A percentile compares a stretch with the other conserved stretches of the same genome.
phyloP scores from a whole-genome alignment of 1,140 invertebrate species.

The Bombus turneri region DNA sequence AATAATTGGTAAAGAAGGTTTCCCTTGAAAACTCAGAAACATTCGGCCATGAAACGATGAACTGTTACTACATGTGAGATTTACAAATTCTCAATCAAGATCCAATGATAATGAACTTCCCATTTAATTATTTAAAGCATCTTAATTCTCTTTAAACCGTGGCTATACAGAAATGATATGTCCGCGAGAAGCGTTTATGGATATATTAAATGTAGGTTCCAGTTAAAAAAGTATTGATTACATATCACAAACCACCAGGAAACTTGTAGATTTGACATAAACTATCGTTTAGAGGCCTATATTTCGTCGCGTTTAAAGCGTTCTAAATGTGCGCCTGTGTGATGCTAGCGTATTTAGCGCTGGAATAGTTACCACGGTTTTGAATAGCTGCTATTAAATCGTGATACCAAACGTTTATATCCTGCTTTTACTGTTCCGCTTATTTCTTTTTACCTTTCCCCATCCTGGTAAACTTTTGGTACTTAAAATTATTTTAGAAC shows the following conservation, averaged over 20 bases:
- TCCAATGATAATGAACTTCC: too few species aligned
- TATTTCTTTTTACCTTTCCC: neutral
- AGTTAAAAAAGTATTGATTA: neutral
- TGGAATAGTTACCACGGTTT: neutral
- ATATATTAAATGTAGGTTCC: neutral
- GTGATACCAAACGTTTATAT: neutral
- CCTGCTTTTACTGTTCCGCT: neutral
- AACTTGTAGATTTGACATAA: neutral
- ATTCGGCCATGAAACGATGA: neutral
- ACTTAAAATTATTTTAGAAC: neutral
- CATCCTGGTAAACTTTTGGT: neutral
- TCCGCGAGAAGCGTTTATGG: neutral
- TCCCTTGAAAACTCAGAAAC: too few species aligned
- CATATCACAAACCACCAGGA: neutral
- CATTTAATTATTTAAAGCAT: too few species aligned
- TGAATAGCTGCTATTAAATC: neutral
- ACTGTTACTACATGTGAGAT: neutral
- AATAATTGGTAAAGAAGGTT: neutral
- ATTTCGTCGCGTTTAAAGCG: neutral
- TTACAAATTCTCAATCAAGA: neutral
- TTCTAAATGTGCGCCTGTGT: neutral
- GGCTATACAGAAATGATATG: neutral
- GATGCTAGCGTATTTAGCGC: neutral
- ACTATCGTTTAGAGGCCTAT: neutral
- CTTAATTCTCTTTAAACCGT: too few species aligned